phyloP scores from a whole-genome alignment of 2,113 vertebrate species.

The Castor canadensis region DNA sequence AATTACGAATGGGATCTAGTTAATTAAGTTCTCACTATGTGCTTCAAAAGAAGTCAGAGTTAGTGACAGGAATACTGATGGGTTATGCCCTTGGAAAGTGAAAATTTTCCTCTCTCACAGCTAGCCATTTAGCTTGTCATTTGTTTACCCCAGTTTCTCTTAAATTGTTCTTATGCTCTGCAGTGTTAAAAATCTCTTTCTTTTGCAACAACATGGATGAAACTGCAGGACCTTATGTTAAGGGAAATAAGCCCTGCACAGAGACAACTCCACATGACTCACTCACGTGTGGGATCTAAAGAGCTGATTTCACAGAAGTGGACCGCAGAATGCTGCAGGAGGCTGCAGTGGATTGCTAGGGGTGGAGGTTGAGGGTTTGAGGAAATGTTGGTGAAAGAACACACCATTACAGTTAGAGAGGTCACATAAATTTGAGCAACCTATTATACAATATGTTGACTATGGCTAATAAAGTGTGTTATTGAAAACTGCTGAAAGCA shows the following conservation, averaged over 20 bases:
- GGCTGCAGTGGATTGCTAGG: neutral
- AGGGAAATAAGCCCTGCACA: neutral
- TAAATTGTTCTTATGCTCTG: neutral
- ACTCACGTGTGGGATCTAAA: neutral
- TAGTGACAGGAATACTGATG: neutral
- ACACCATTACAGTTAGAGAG: neutral
- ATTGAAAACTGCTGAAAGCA: neutral
- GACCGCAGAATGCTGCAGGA: too few relatives aligned
- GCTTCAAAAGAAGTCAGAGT: neutral
- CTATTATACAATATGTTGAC: neutral
- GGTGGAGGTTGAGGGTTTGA: neutral
- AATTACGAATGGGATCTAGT: neutral
- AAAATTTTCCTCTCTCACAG: neutral
- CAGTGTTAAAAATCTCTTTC: neutral
- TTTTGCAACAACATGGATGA: neutral
- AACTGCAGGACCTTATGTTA: neutral
- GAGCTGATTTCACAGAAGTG: neutral
- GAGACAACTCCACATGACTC: neutral
- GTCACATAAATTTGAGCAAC: neutral
- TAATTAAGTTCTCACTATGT: neutral
- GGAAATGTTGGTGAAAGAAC: neutral
- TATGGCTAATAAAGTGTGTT: neutral
- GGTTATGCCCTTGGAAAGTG: neutral
- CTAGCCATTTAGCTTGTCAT: neutral
- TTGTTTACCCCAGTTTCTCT: neutral